These are phyloP conservation scores for Microplitis demolitor DNA, from an alignment of 1,140 invertebrate species.

Conservation along the genomic window DNA sequence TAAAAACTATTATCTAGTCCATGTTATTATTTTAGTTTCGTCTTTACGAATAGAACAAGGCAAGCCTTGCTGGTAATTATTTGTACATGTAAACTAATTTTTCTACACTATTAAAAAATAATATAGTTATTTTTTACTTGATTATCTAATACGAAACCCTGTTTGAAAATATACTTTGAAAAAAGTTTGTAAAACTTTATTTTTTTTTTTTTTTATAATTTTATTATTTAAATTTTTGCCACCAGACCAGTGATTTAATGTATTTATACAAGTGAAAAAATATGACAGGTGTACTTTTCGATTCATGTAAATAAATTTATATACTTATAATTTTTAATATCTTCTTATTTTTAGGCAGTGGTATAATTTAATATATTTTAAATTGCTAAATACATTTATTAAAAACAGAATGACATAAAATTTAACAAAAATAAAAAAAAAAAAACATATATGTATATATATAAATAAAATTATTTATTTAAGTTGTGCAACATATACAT, in stretches of 20 bases:
- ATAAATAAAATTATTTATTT: neutral
- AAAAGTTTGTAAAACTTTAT: neutral
- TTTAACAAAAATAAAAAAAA: neutral
- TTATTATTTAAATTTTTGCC: neutral
- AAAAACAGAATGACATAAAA: neutral
- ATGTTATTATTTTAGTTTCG: slow-evolving; percentile 22
- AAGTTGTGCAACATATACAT: neutral
- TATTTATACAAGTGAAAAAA: slow-evolving; percentile 25
- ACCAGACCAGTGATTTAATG: slow-evolving; percentile 4
- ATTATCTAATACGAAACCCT: neutral
- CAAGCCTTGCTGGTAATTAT: slow-evolving; percentile 32
- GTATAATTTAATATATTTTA: slow-evolving; percentile 31
- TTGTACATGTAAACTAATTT: slow-evolving; percentile 37
- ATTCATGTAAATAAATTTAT: neutral
- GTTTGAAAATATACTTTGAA: neutral
- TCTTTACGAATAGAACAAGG: slow-evolving; percentile 38
- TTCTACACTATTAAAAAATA: slow-evolving; percentile 22
- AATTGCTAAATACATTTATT: neutral
- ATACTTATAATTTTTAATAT: slow-evolving; percentile 23
- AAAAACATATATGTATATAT: neutral
- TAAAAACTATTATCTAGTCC: slow-evolving; percentile 19
- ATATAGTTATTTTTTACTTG: slow-evolving; percentile 25
- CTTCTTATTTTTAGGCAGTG: slow-evolving; percentile 40
- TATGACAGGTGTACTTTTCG: neutral
- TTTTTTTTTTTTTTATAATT: neutral